Evolutionary conservation across 2,797 vertebrate genomes (phyloP).

Genomic region (Gallinago nigripennis): DNA sequence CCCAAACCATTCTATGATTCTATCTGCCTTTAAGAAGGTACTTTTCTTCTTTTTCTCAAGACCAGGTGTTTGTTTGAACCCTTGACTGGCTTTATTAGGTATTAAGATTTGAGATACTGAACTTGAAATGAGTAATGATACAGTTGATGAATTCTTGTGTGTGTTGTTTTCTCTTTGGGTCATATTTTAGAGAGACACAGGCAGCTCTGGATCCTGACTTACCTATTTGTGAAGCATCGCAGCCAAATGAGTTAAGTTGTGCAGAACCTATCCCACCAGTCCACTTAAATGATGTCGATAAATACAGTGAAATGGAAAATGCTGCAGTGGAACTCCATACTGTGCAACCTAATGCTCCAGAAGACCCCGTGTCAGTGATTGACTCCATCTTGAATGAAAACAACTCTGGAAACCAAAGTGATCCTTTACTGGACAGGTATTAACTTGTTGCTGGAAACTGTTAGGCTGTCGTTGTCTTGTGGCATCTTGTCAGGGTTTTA

Average conservation of each 20-base stretch:
- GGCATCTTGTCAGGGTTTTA: not conserved
- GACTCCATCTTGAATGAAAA: constrained; percentile 68
- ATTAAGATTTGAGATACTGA: not conserved
- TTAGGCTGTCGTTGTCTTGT: accelerated
- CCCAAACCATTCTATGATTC: too few species aligned
- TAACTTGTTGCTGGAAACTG: not conserved
- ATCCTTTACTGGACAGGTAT: constrained; percentile 68
- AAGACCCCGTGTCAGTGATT: constrained; percentile 63
- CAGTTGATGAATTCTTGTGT: not conserved
- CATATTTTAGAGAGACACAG: constrained; percentile 37
- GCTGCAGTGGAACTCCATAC: constrained; percentile 45
- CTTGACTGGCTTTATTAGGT: not conserved
- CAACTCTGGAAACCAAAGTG: constrained; percentile 2
- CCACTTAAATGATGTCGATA: not conserved
- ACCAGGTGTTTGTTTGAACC: not conserved
- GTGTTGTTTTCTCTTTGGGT: not conserved
- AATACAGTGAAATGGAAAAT: not conserved
- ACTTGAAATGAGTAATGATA: not conserved
- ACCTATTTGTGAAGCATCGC: not conserved
- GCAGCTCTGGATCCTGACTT: constrained; percentile 11
- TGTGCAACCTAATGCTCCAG: constrained; percentile 18
- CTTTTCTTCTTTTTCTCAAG: not conserved
- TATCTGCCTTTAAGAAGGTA: not conserved
- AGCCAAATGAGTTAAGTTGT: not conserved
- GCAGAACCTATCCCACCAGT: constrained; percentile 4